Base-by-base conservation (phyloP, 2,113 vertebrate species). In the Hippoglossus stenolepis region DNA sequence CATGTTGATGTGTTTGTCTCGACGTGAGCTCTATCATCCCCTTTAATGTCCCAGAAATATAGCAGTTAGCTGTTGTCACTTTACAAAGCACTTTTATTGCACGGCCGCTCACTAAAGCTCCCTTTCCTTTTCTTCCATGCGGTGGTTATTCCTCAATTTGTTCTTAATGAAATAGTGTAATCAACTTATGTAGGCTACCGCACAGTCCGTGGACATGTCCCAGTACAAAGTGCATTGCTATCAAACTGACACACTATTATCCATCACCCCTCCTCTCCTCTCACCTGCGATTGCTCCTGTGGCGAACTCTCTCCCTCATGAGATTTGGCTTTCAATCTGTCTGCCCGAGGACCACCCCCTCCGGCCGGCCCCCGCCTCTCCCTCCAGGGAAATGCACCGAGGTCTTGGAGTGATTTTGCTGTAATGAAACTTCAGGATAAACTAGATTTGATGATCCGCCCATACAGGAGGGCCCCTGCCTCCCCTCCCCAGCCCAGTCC, bases 401-500 rank as follows among this genome's bases (percentile, higher is more conserved):
- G 43, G 82, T 83, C 80, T 80, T 73, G 54, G 40, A 85, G 74
- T 78, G 57, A 83, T 90, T 80, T 79, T 62, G 69, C 63, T 77
- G 65, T 83, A 89, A 90, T 90, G 70, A 82, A 90, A 87, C 83
- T 90, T 86, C 72, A 81, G 75, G 86, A 86, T 82, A 74, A 93
- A 90, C 82, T 81, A 85, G 85, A 90, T 90, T 85, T 85, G 85
- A 88, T 85, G 82, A 83, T 87, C 67, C 82, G 68, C 77, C 77
- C 57, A 26, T 73, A 51, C 51, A 21, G 17, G 23, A 18, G 17
- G 28, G 24, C 72, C 53, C 60, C 56, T 31, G 59, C 23, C 68
- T 23, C 10, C 8, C 21, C 54, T 53, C 78, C 65, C 67, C 61
- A 57, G 67, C 65, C 67, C 64, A 53, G 67, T 74, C 73, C 64